These are phyloP conservation scores for Hemaris fuciformis DNA, from an alignment of 2,888 invertebrate species.

Conservation along the genomic window DNA sequence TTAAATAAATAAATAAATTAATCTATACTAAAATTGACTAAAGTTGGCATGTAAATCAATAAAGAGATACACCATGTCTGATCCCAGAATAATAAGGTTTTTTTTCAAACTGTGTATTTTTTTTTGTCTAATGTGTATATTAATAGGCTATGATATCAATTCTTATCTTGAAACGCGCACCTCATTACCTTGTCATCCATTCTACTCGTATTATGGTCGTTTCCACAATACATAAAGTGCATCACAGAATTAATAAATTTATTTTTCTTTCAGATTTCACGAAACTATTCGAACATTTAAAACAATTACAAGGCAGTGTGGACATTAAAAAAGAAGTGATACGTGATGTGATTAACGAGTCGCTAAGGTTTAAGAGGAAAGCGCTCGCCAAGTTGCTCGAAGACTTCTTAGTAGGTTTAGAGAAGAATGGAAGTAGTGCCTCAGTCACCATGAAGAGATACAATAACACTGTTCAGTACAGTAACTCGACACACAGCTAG, in stretches of 20 bases:
- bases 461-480: constrained; percentile 56
- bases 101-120: too few relatives aligned
- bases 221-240: too few relatives aligned
- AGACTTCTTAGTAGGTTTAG: constrained; percentile 81
- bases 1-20: too few relatives aligned
- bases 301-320: constrained; percentile 85
- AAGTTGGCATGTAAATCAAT: too few relatives aligned
- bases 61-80: too few relatives aligned
- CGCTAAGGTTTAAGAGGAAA: constrained; percentile 88
- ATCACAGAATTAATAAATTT: not conserved
- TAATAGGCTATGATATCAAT: too few relatives aligned
- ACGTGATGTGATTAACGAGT: constrained; percentile 88
- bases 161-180: too few relatives aligned
- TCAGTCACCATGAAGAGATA: constrained; percentile 60
- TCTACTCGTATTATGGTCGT: too few relatives aligned
- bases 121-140: too few relatives aligned
- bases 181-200: too few relatives aligned
- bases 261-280: constrained; percentile 83
- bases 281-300: constrained; percentile 85
- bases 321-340: constrained; percentile 86
- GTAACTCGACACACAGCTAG: constrained; percentile 68
- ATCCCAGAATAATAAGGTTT: too few relatives aligned
- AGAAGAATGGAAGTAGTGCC: constrained; percentile 76
- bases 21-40: too few relatives aligned
- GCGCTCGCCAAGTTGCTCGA: constrained; percentile 85